Evolutionary conservation across 2,113 vertebrate species (phyloP).

Genomic region (Heliornis fulica): DNA sequence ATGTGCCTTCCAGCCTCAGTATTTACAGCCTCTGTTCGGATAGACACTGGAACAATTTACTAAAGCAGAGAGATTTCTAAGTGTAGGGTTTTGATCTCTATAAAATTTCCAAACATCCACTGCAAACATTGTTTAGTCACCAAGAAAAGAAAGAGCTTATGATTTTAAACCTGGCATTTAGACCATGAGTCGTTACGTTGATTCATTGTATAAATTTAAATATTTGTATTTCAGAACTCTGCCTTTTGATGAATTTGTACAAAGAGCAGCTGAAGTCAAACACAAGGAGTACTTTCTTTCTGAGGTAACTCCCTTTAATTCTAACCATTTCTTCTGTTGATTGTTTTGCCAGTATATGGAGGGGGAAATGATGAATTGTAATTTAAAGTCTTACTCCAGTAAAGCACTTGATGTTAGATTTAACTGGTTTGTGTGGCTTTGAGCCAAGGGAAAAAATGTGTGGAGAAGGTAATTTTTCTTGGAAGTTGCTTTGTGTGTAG

Average conservation of each 20-base stretch:
- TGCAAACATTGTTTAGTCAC: neutral
- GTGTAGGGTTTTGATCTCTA: neutral
- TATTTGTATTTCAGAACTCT: slow-evolving; percentile 83
- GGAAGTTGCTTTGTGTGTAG: neutral
- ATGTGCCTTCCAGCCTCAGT: neutral
- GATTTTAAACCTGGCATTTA: neutral
- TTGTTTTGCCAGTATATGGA: neutral
- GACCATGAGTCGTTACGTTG: neutral
- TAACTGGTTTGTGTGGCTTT: neutral
- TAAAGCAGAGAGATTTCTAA: neutral
- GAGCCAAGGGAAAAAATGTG: neutral
- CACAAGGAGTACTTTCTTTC: slow-evolving; percentile 89
- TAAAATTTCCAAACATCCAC: neutral
- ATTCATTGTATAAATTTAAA: neutral
- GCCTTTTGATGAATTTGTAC: slow-evolving; percentile 87
- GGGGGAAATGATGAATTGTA: neutral
- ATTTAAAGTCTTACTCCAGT: neutral
- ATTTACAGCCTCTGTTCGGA: neutral
- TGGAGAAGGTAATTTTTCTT: neutral
- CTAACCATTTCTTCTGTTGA: neutral
- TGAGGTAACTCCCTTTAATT: slow-evolving; percentile 81
- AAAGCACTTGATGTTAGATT: neutral
- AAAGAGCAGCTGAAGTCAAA: slow-evolving; percentile 85
- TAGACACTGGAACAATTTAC: neutral
- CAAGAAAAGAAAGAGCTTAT: neutral